Conservation (phyloP, 2,888 invertebrate genomes). For the Tiliacea aurago region DNA sequence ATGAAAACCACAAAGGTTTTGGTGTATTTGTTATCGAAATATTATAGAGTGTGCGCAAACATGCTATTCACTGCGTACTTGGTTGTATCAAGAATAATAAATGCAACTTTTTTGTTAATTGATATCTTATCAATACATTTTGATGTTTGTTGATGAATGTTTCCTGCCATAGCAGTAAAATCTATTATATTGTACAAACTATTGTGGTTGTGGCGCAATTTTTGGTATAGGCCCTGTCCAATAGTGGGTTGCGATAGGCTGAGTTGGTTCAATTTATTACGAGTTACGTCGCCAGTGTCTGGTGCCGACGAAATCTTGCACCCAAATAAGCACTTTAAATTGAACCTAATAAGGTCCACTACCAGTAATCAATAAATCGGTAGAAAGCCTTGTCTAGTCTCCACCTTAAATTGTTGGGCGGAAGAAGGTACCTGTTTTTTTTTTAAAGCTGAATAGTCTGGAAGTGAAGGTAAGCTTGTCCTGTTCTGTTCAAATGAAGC, state of each 20-base stretch:
- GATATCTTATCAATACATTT: constrained; percentile 13
- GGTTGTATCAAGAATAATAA: not conserved
- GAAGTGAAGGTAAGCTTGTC: too few species aligned
- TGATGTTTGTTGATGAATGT: constrained; percentile 6
- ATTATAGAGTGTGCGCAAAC: not conserved
- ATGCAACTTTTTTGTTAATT: constrained; percentile 5
- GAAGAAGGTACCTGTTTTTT: not conserved
- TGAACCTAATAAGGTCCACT: not conserved
- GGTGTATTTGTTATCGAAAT: not conserved
- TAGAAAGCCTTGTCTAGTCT: not conserved
- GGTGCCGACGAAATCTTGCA: not conserved
- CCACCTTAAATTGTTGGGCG: too few species aligned
- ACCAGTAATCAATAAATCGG: not conserved
- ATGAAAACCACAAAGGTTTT: too few species aligned
- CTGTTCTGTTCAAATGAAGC: too few species aligned
- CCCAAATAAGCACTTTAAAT: not conserved
- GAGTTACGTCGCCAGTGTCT: not conserved
- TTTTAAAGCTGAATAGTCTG: too few species aligned
- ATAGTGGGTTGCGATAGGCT: not conserved
- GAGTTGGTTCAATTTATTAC: not conserved
- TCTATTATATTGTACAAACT: not conserved
- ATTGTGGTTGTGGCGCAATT: not conserved
- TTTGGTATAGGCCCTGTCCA: not conserved
- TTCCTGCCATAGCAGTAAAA: not conserved
- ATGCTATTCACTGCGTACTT: not conserved